Percentiles rank a stretch among this genome's conserved stretches.
Conservation (phyloP, 1,140 invertebrate genomes). For the Pristionchus pacificus region DNA sequence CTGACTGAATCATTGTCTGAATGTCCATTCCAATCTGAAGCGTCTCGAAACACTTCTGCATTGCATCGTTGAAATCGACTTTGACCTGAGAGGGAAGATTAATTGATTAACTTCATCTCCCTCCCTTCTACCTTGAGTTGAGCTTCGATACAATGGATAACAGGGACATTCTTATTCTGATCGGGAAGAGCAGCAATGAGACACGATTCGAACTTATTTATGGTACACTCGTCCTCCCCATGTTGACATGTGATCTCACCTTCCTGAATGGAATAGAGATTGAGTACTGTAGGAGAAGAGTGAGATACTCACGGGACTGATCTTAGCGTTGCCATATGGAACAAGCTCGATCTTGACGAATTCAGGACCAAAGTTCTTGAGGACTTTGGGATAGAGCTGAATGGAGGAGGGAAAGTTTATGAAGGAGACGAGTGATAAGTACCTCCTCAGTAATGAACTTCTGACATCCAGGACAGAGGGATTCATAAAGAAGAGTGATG, state of each 20-base stretch:
- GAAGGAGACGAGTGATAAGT: background rate
- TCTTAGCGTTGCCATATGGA: constrained; percentile 29
- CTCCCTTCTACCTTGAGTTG: constrained; percentile 19
- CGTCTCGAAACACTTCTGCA: constrained; percentile 26
- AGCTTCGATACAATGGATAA: constrained; percentile 16
- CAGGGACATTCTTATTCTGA: constrained; percentile 17
- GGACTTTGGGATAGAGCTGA: constrained; percentile 21
- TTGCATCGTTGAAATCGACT: constrained; percentile 19
- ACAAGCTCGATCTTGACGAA: constrained; percentile 29
- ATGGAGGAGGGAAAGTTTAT: background rate
- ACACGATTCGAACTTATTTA: constrained; percentile 31
- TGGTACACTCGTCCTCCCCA: constrained; percentile 29
- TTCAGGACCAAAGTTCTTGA: constrained; percentile 22
- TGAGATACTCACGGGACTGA: background rate
- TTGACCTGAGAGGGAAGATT: constrained; percentile 13
- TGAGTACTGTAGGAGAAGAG: background rate
- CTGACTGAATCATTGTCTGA: constrained; percentile 27
- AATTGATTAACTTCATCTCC: background rate
- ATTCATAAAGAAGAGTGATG: constrained; percentile 27
- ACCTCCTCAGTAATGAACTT: constrained; percentile 17
- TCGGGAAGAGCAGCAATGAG: constrained; percentile 21
- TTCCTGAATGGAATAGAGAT: constrained; percentile 14
- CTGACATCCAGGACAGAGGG: constrained; percentile 32
- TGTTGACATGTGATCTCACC: constrained; percentile 29
- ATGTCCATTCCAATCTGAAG: constrained; percentile 21